A percentile compares a stretch with the other conserved stretches of the same genome.
These are phyloP conservation scores for Ochotona curzoniae DNA, from an alignment of 2,113 vertebrate genomes.

Conservation along the genomic window DNA sequence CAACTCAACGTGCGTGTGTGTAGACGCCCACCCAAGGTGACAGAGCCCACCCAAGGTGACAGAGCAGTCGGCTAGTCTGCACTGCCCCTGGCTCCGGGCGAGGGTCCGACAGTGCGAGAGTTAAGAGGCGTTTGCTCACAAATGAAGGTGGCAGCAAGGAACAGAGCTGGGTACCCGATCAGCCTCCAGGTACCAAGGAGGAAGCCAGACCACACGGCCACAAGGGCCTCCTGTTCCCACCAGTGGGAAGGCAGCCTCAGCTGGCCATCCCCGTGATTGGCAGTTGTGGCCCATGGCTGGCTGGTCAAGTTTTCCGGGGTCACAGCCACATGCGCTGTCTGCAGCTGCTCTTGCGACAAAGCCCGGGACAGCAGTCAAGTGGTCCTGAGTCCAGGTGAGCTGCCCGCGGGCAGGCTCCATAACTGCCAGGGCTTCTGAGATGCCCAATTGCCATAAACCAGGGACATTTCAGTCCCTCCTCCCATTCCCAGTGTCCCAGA, in stretches of 20 bases:
- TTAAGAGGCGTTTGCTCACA: no score
- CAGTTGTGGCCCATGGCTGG: fast-evolving
- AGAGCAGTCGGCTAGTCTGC: no score
- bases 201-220: not conserved
- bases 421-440: not conserved
- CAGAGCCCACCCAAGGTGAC: not conserved
- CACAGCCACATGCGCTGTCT: fast-evolving
- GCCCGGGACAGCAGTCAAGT: not conserved
- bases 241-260: not conserved
- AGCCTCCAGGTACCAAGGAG: no score
- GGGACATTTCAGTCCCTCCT: not conserved
- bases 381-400: not conserved
- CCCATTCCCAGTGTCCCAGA: not conserved
- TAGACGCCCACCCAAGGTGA: fast-evolving
- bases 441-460: not conserved
- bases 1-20: not conserved
- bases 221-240: not conserved
- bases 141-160: fast-evolving
- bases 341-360: not conserved
- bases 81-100: no score
- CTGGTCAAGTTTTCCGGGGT: not conserved
- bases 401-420: not conserved
- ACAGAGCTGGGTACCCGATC: fast-evolving
- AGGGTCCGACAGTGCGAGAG: no score
- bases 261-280: not conserved